Conservation (phyloP, 2,113 vertebrate species). For the Embiotoca jacksoni region DNA sequence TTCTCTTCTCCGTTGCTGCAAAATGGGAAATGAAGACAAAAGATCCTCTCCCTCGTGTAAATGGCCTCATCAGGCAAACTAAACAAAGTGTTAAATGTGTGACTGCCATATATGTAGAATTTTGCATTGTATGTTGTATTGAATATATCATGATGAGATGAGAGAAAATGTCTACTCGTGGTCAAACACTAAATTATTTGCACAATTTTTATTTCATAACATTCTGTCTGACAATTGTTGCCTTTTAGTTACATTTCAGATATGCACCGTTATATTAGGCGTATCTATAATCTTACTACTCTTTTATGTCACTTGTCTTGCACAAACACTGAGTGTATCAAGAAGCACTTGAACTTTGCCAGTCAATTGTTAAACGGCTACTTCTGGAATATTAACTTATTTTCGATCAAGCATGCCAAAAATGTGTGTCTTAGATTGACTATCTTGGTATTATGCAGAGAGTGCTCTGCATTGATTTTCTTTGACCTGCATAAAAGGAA, state of each 20-base stretch:
- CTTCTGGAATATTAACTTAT: constrained; percentile 50
- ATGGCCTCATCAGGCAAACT: no score
- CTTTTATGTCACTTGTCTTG: constrained; percentile 18
- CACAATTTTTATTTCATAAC: no score
- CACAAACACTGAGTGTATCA: constrained; percentile 14
- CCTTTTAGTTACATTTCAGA: not conserved
- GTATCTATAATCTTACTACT: constrained; percentile 4
- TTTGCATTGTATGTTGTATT: no score
- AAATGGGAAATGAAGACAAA: no score
- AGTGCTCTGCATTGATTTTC: constrained; percentile 12
- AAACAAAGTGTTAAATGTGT: no score
- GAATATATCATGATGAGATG: no score
- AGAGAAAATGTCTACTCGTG: no score
- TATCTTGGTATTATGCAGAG: constrained; percentile 14
- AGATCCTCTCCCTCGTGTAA: no score
- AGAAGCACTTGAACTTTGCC: constrained; percentile 27
- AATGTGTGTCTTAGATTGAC: constrained; percentile 41
- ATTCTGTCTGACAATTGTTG: not conserved
- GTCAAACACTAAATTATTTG: no score
- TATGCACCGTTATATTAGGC: not conserved
- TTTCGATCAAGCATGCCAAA: constrained; percentile 43
- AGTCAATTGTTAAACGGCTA: constrained; percentile 44
- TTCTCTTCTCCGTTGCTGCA: no score
- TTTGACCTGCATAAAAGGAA: constrained; percentile 36
- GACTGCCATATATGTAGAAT: no score